Evolutionary conservation across 2,113 vertebrate species (phyloP), one percentile per base, ranked within the genome.

Genomic region (Chaetops frenatus): DNA sequence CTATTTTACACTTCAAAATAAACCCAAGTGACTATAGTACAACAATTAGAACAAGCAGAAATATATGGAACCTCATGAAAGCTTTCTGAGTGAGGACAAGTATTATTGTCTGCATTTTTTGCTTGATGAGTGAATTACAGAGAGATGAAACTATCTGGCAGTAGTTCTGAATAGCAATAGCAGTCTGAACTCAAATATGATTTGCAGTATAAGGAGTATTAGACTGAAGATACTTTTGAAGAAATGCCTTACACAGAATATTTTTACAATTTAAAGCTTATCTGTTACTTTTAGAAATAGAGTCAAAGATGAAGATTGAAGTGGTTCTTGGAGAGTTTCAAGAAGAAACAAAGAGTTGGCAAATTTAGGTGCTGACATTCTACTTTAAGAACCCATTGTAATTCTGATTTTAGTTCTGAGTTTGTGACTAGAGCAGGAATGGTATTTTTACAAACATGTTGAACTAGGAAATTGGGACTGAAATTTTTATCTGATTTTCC

Each of bases 231-330:
- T 7, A 19, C 2, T n/a, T 86, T 78, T 69, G n/a, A 87, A 78
- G 31, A 65, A 87, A 61, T 0, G 0, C 6, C 10, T 53, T 62
- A n/a, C 1, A 3, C 20, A 53, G 71, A 74, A 65, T 70, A 40
- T 51, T 81, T 88, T 78, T 90, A 51, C 15, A 38, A 27, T 35
- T 81, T 79, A 24, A 82, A 54, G 9, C 58, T 82, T 66, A 45
- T 15, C 6, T 80, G 35, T 24, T 82, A 7, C 54, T 88, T 82
- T 90, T 71, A 45, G 27, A 17, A 88, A 19, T 6, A 40, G n/a
- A n/a, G 40, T 56, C 29, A 73, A 86, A 90, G 15, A 40, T 31
- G 4, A 38, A 88, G 11, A 86, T 1, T 58, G 44, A 94, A 88
- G 15, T 50, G 6, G 15, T 62, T 53, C 69, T 19, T 56, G 25